Evolutionary conservation across 2,797 vertebrate genomes (phyloP), one percentile per base, ranked within the genome.

Genomic region (Dallia pectoralis): DNA sequence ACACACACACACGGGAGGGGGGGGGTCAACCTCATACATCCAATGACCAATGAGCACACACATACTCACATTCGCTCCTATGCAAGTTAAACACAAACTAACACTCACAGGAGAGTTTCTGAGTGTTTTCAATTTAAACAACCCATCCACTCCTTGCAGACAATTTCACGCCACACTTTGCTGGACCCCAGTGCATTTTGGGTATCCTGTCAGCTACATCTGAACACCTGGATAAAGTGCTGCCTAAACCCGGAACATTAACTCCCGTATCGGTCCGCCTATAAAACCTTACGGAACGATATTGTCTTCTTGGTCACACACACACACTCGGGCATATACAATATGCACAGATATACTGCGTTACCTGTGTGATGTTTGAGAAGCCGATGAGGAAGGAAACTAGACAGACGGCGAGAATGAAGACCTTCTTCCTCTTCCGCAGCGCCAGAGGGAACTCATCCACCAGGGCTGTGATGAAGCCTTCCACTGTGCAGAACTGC

Each of bases 401-500:
- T 68, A 96, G 77, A 76, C 96, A 97, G 75, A 97, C 93, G 0
- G 91, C 33, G 0, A 96, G 93, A 3, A 97, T 96, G 88, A 97
- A 97, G 72, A 92, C 1, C 86, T 97, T 97, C 89, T 97, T 97
- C 86, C 95, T 94, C 84, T 91, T 92, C 83, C 96, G 93, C 73
- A 97, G 89, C 29, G 93, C 49, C 56, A 86, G 70, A 61, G 96
- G 96, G 69, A 95, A 97, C 70, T 97, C 96, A 72, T 97, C 96
- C 90, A 95, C 89, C 74, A 97, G 91, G 29, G 96, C 95, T 2
- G 96, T 97, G 88, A 97, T 92, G 85, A 97, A 96, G 29, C 96
- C 96, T 82, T 97, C 96, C 74, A 97, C 95, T 0, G 96, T 97
- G 83, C 96, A 97, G 87, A 97, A 97, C 96, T 97, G 59, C 72